Evolutionary conservation across 2,113 vertebrate genomes (phyloP).

Genomic region (Scolopax mira): DNA sequence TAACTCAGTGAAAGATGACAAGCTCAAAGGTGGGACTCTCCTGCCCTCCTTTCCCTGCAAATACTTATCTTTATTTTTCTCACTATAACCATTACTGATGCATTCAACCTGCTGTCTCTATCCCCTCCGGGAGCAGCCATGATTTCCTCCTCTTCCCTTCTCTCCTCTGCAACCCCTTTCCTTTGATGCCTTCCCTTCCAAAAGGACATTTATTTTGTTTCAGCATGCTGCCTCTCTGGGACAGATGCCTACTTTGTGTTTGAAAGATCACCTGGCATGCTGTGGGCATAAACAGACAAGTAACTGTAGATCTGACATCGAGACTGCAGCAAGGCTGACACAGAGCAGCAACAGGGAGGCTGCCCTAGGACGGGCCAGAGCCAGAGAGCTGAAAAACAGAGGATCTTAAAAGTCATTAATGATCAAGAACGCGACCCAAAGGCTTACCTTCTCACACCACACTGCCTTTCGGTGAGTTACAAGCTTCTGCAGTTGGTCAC

Average conservation of each 20-base stretch:
- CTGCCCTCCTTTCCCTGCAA: not conserved
- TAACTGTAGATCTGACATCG: not conserved
- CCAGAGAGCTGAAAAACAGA: not conserved
- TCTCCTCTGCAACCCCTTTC: not conserved
- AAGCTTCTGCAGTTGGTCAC: slow-evolving; percentile 13
- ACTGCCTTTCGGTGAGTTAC: not conserved
- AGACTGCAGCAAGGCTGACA: not conserved
- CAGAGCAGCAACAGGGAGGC: not conserved
- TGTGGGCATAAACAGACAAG: slow-evolving; percentile 1
- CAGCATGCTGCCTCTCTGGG: not conserved
- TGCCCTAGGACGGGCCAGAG: not conserved
- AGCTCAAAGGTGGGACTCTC: not conserved
- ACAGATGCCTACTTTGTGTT: not conserved
- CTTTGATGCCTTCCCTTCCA: not conserved
- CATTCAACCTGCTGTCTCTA: not conserved
- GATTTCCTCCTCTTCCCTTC: not conserved
- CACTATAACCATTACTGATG: not conserved
- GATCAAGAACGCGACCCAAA: not conserved
- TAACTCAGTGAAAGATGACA: not conserved
- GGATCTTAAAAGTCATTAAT: not conserved
- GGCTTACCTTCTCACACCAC: slow-evolving; percentile 65
- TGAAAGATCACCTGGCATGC: not conserved
- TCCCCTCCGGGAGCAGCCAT: not conserved
- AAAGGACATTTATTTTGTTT: not conserved
- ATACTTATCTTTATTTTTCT: not conserved